Evolutionary conservation across 2,113 vertebrate genomes (phyloP).

Genomic region (Crypturellus undulatus): DNA sequence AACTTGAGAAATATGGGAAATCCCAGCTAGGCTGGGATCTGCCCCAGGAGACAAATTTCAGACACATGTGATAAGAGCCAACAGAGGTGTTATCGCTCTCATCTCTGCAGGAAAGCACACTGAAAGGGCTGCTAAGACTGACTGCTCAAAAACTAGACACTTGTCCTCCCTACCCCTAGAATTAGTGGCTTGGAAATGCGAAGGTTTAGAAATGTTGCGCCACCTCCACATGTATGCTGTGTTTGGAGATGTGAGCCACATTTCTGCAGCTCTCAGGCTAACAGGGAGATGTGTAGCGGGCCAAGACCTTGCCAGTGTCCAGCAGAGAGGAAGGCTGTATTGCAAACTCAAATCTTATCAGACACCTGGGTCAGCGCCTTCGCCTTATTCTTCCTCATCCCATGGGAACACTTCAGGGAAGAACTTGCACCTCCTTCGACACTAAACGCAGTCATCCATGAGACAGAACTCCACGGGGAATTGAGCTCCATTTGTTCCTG

Average conservation of each 20-base stretch:
- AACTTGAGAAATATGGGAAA: not conserved
- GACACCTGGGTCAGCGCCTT: not conserved
- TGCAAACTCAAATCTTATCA: not conserved
- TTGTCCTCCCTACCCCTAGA: not conserved
- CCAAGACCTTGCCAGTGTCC: not conserved
- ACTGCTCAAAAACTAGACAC: not conserved
- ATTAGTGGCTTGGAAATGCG: accelerated
- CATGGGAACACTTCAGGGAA: not conserved
- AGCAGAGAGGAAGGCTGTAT: accelerated
- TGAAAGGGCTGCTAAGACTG: not conserved
- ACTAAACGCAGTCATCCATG: accelerated
- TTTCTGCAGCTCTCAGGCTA: not conserved
- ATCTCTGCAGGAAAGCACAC: not conserved
- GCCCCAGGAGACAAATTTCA: not conserved
- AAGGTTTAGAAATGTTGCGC: not conserved
- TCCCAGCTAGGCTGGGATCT: not conserved
- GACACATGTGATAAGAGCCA: not conserved
- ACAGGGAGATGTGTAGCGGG: not conserved
- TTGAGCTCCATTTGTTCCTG: not conserved
- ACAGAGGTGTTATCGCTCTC: not conserved
- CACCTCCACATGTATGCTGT: not conserved
- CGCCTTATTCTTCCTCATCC: not conserved
- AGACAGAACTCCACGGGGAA: not conserved
- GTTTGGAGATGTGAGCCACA: not conserved
- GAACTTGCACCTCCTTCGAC: accelerated